Conservation (phyloP, 2,888 invertebrate genomes). For the Drosophila mulleri region DNA sequence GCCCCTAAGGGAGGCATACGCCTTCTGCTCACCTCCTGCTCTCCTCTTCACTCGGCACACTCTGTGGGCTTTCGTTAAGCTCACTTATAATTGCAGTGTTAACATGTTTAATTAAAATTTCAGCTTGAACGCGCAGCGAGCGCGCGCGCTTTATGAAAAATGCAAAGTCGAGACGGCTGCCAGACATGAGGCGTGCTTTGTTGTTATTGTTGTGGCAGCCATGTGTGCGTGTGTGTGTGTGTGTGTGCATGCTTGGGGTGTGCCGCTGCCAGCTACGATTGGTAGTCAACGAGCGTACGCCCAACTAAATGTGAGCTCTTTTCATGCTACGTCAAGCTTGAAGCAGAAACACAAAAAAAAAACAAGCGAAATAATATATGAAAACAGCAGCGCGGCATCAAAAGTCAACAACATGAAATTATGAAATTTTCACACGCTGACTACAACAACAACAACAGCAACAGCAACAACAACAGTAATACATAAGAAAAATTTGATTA, state of each 20-base stretch:
- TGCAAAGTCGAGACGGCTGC: conserved; percentile 63
- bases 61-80: conserved; percentile 29
- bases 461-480: conserved; percentile 43
- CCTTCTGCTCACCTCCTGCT: neutral
- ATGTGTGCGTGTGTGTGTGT: conserved; percentile 4
- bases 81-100: conserved; percentile 74
- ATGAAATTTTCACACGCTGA: conserved; percentile 71
- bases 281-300: conserved; percentile 46
- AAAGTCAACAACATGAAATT: conserved; percentile 67
- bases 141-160: conserved; percentile 49
- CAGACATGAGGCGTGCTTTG: conserved; percentile 52
- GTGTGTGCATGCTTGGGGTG: conserved; percentile 22
- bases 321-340: conserved; percentile 76
- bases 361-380: conserved; percentile 6
- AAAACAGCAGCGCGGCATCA: conserved; percentile 27
- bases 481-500: conserved; percentile 13
- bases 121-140: conserved; percentile 61
- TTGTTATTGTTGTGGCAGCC: conserved; percentile 37
- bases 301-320: conserved; percentile 57
- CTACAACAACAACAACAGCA: conserved; percentile 38
- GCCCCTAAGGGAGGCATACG: conserved; percentile 2
- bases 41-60: neutral
- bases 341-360: conserved; percentile 36
- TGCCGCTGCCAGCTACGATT: conserved; percentile 34
- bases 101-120: conserved; percentile 79